A percentile compares a stretch with the other conserved stretches of the same genome.
Conservation (phyloP, 2,113 vertebrate genomes). For the Ochotona curzoniae region DNA sequence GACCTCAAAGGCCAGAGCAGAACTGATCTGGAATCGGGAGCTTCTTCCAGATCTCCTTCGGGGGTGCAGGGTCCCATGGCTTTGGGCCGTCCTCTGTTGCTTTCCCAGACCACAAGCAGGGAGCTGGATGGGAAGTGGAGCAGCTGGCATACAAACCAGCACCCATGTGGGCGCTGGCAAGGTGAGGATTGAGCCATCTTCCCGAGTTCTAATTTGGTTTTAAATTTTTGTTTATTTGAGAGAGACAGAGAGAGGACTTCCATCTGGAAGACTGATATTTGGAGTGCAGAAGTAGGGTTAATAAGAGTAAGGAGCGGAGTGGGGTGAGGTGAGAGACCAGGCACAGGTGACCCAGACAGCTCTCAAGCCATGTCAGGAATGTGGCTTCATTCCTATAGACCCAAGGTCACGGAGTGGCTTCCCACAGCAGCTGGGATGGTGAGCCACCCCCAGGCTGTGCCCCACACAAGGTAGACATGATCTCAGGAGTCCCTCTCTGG, state of each 20-base stretch:
- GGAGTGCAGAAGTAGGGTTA: not conserved
- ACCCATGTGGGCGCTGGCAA: too few relatives aligned
- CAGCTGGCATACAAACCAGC: too few relatives aligned
- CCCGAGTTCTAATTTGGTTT: too few relatives aligned
- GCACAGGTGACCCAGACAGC: not conserved
- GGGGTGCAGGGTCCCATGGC: too few relatives aligned
- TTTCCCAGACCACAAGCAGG: too few relatives aligned
- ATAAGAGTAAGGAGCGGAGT: not conserved
- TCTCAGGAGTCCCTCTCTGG: not conserved
- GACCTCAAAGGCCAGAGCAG: too few relatives aligned
- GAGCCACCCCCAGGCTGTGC: not conserved
- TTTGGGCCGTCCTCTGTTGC: too few relatives aligned
- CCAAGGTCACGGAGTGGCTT: not conserved
- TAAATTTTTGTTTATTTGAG: not conserved
- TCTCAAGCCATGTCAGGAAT: not conserved
- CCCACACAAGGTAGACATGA: not conserved
- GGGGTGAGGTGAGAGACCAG: not conserved
- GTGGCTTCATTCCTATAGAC: not conserved
- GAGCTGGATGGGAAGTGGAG: too few relatives aligned
- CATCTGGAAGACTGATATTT: not conserved
- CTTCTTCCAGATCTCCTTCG: too few relatives aligned
- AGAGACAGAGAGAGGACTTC: not conserved
- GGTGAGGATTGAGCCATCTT: too few relatives aligned
- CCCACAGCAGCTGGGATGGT: too few relatives aligned
- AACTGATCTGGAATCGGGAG: too few relatives aligned